Conservation (phyloP, 2,888 invertebrate genomes). For the Dryomyza anilis region DNA sequence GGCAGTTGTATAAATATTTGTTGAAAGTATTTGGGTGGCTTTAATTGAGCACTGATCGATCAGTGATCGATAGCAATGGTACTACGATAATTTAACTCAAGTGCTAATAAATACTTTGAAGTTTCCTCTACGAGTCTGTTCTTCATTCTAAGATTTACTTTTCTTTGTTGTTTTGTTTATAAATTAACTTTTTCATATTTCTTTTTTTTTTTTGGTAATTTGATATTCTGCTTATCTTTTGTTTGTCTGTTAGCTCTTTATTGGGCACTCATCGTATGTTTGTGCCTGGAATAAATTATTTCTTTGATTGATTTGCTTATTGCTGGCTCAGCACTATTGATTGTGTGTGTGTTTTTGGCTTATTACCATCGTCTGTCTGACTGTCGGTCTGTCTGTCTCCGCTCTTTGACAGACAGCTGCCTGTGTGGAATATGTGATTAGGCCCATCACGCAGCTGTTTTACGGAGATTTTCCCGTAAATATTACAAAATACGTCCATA, state of each 20-base stretch:
- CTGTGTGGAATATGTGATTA: too few species aligned
- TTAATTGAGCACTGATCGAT: background rate
- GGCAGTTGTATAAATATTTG: background rate
- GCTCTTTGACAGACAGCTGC: too few species aligned
- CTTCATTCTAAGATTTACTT: background rate
- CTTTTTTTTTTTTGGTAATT: background rate
- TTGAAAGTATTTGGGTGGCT: background rate
- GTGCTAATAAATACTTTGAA: background rate
- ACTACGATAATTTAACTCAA: background rate
- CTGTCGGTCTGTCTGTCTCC: too few species aligned
- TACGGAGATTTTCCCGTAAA: too few species aligned
- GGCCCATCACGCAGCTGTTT: too few species aligned
- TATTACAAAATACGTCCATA: too few species aligned
- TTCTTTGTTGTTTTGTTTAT: background rate
- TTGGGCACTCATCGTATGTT: background rate
- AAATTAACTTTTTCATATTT: background rate
- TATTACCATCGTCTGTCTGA: too few species aligned
- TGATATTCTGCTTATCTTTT: background rate
- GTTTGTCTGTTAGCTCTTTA: background rate
- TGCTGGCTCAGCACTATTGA: background rate
- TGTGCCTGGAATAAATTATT: conserved; percentile 14
- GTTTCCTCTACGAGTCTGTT: background rate
- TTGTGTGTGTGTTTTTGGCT: too few species aligned
- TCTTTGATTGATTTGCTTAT: conserved; percentile 13
- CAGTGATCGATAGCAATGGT: background rate